phyloP scores from a whole-genome alignment of 2,888 invertebrate species.

The Xanthorhoe spadicearia region DNA sequence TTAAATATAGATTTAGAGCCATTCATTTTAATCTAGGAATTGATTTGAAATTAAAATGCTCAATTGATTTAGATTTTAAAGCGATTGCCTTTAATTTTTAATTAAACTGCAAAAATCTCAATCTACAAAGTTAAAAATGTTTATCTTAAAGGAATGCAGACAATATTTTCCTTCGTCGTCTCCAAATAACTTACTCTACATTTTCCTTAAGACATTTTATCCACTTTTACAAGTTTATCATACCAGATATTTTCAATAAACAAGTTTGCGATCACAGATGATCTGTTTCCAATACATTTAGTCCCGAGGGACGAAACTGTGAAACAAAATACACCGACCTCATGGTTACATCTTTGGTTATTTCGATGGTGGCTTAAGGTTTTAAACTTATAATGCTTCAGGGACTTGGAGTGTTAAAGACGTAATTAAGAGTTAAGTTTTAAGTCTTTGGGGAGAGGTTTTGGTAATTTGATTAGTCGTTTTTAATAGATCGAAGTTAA shows the following conservation, averaged over 20 bases:
- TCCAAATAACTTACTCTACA: not conserved
- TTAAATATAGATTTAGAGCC: no score
- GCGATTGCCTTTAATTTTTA: no score
- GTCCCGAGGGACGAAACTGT: constrained; percentile 21
- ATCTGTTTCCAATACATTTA: not conserved
- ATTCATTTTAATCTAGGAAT: no score
- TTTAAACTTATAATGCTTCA: not conserved
- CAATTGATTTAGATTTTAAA: no score
- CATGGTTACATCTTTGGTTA: not conserved
- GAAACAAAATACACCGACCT: constrained; percentile 17
- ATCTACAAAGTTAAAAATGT: no score
- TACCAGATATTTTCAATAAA: constrained; percentile 9
- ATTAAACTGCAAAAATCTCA: no score
- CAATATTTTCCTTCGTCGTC: not conserved
- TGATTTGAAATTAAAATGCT: no score
- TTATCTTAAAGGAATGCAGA: not conserved
- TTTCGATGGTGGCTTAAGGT: not conserved
- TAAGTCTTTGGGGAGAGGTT: no score
- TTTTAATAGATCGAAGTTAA: no score
- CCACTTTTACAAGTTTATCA: not conserved
- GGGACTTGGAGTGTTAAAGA: no score
- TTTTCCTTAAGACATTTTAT: not conserved
- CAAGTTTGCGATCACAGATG: constrained; percentile 3
- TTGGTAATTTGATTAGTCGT: no score
- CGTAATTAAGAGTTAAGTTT: no score